Evolutionary conservation across 2,888 invertebrate species (phyloP).

Genomic region (Nomada ruficornis): DNA sequence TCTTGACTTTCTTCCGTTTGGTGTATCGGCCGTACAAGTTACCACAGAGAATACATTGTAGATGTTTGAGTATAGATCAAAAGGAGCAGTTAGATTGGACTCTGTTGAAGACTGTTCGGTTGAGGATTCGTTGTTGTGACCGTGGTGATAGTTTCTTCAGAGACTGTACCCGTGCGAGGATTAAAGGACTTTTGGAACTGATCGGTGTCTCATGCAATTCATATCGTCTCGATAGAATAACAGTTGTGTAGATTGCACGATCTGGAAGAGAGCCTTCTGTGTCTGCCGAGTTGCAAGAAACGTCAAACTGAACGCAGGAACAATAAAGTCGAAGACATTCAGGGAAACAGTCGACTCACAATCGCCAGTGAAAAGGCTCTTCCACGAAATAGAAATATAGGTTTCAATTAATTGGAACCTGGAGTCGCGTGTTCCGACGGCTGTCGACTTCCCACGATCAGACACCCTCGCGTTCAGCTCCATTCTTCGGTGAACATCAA

Average conservation of each 20-base stretch:
- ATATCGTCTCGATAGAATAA: neutral
- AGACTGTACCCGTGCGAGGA: constrained; percentile 7
- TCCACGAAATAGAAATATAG: neutral
- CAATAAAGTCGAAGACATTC: no score
- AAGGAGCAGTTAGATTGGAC: neutral
- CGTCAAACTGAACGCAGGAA: no score
- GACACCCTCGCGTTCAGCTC: neutral
- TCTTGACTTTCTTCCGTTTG: constrained; percentile 26
- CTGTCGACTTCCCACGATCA: neutral
- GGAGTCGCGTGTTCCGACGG: constrained; percentile 41
- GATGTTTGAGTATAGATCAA: neutral
- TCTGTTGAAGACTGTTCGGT: neutral
- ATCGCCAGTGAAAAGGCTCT: no score
- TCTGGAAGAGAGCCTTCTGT: no score
- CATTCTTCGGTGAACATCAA: no score
- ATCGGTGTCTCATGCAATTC: neutral
- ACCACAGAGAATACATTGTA: neutral
- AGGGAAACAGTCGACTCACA: no score
- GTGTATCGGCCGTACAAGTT: neutral
- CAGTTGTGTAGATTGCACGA: neutral
- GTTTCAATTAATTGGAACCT: neutral
- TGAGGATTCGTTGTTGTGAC: neutral
- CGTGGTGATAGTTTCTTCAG: constrained; percentile 1
- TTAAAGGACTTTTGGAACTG: neutral
- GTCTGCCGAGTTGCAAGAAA: no score